A percentile compares a stretch with the other conserved stretches of the same genome.
Conservation (phyloP, 2,797 vertebrate species). For the Takifugu ocellatus region DNA sequence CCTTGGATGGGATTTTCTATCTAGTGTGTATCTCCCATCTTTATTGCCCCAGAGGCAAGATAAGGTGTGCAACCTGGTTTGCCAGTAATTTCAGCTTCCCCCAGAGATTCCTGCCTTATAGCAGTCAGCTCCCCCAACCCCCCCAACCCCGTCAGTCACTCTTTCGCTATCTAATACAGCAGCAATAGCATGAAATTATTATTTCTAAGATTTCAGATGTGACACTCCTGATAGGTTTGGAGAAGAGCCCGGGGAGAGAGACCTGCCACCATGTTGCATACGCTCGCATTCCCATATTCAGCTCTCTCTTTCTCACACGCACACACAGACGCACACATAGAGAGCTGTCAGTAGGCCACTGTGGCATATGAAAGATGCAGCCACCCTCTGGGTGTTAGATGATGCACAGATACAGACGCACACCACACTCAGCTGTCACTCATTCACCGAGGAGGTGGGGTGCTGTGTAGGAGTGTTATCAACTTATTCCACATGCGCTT, state of each 20-base stretch:
- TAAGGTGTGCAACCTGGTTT: slow-evolving; percentile 47
- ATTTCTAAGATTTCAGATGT: slow-evolving; percentile 61
- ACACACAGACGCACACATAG: slow-evolving; percentile 18
- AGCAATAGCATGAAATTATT: slow-evolving; percentile 58
- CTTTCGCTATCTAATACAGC: slow-evolving; percentile 60
- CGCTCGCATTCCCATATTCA: slow-evolving; percentile 13
- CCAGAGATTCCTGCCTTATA: slow-evolving; percentile 45
- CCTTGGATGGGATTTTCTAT: slow-evolving; percentile 40
- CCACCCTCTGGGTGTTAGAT: slow-evolving; percentile 47
- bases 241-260: slow-evolving; percentile 52
- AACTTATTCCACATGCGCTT: slow-evolving; percentile 23
- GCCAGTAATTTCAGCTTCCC: slow-evolving; percentile 61
- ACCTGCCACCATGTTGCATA: slow-evolving; percentile 42
- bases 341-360: slow-evolving; percentile 57
- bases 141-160: slow-evolving; percentile 39
- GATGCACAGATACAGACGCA: slow-evolving; percentile 38
- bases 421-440: slow-evolving; percentile 48
- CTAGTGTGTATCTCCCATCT: slow-evolving; percentile 27
- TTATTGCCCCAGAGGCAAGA: slow-evolving; percentile 40
- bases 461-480: slow-evolving; percentile 18
- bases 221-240: slow-evolving; percentile 60
- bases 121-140: slow-evolving; percentile 42
- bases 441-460: slow-evolving; percentile 22
- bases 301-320: neutral
- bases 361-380: slow-evolving; percentile 55